These are phyloP conservation scores for Austrofundulus limnaeus DNA, from an alignment of 2,113 vertebrate genomes.

Conservation along the genomic window DNA sequence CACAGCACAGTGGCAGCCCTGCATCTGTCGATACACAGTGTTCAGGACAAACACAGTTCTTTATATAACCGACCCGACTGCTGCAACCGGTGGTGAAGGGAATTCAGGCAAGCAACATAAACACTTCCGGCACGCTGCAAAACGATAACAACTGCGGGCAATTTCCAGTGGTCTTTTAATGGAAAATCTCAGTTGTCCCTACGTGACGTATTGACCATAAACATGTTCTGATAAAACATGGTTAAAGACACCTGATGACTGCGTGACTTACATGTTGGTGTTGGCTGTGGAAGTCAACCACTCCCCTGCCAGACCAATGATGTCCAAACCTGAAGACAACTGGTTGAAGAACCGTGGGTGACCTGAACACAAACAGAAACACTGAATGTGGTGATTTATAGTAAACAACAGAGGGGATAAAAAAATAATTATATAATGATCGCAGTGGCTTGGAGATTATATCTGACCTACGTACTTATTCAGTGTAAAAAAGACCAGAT, in stretches of 20 bases:
- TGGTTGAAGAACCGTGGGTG: constrained; percentile 99
- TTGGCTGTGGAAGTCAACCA: constrained; percentile 98
- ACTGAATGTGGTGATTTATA: background rate
- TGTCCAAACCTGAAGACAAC: constrained; percentile 93
- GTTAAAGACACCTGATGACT: background rate
- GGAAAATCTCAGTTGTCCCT: constrained; percentile 22
- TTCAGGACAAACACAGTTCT: constrained; percentile 52
- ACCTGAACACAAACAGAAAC: constrained; percentile 75
- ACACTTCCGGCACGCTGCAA: constrained; percentile 4
- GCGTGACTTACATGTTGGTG: constrained; percentile 93
- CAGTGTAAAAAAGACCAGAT: background rate
- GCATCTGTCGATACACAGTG: constrained; percentile 49
- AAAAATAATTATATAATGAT: background rate
- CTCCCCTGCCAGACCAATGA: constrained; percentile 95
- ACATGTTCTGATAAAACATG: background rate
- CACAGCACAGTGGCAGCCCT: constrained; percentile 17
- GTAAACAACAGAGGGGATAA: background rate
- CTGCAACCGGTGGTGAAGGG: background rate
- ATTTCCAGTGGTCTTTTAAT: constrained; percentile 48
- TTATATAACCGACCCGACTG: constrained; percentile 61
- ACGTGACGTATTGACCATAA: background rate
- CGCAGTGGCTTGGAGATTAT: background rate
- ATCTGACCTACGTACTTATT: background rate
- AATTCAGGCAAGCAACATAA: constrained; percentile 23
- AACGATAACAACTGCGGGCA: constrained; percentile 28